phyloP scores from a whole-genome alignment of 2,888 invertebrate species.

The Drosophila longiperda region DNA sequence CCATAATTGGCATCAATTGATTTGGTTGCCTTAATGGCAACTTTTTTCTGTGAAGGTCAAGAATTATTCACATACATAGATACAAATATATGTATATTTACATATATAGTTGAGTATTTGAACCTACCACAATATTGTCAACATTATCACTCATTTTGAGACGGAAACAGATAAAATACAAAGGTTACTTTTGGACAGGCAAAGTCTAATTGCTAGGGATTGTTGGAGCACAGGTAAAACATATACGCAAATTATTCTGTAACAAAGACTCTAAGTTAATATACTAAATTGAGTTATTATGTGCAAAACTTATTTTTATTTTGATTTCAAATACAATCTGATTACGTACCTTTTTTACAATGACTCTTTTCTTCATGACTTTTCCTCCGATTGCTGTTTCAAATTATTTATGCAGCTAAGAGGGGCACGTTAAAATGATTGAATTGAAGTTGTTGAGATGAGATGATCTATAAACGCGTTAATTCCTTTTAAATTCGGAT shows the following conservation, averaged over 20 bases:
- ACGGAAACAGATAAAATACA: conserved; percentile 54
- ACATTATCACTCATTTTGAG: conserved; percentile 38
- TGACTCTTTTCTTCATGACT: conserved; percentile 66
- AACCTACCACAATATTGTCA: conserved; percentile 53
- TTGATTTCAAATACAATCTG: not conserved
- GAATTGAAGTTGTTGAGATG: not conserved
- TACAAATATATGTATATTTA: conserved; percentile 4
- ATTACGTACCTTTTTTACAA: conserved; percentile 68
- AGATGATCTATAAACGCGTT: not conserved
- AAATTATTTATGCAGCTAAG: not conserved
- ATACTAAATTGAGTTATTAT: conserved; percentile 26
- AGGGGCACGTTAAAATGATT: not conserved
- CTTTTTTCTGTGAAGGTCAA: conserved; percentile 57
- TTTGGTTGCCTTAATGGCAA: conserved; percentile 44
- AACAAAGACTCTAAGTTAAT: conserved; percentile 43
- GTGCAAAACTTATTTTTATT: not conserved
- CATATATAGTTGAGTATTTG: conserved; percentile 4
- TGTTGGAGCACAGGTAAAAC: conserved; percentile 42
- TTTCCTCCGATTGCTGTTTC: not conserved
- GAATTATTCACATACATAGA: not conserved
- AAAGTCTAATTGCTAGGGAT: conserved; percentile 64
- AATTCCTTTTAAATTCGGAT: not conserved
- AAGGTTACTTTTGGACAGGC: conserved; percentile 62
- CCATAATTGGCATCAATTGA: conserved; percentile 50
- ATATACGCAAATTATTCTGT: conserved; percentile 56